phyloP scores from a whole-genome alignment of 2,113 vertebrate species.

The Galbula dea region DNA sequence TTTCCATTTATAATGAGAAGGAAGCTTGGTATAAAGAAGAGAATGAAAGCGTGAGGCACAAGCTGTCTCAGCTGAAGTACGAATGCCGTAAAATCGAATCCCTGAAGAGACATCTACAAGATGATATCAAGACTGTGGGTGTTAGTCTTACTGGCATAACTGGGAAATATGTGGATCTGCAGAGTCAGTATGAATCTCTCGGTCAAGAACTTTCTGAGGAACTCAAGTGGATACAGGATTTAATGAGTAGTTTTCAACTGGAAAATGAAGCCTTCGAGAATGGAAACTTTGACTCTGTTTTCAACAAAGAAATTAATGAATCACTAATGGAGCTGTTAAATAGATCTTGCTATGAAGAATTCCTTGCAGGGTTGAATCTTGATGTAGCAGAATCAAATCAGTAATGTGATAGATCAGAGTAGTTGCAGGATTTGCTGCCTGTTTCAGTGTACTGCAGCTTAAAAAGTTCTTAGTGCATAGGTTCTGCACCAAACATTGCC shows the following conservation, averaged over 20 bases:
- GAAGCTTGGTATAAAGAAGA: constrained; percentile 89
- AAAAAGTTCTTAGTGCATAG: background rate
- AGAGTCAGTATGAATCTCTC: constrained; percentile 77
- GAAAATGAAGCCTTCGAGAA: constrained; percentile 49
- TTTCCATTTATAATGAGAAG: constrained; percentile 85
- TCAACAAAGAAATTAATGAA: constrained; percentile 72
- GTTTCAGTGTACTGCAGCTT: background rate
- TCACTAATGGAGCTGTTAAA: constrained; percentile 77
- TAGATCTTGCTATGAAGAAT: constrained; percentile 69
- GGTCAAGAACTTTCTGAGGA: constrained; percentile 81
- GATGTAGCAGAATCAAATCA: constrained; percentile 57
- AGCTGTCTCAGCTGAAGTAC: constrained; percentile 82
- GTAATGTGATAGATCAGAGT: background rate
- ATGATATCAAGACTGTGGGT: constrained; percentile 74
- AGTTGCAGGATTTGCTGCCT: background rate
- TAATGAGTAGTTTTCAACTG: constrained; percentile 71
- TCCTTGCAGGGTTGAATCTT: constrained; percentile 72
- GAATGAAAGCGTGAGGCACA: constrained; percentile 74
- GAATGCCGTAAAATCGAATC: constrained; percentile 82
- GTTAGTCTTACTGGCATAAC: constrained; percentile 64
- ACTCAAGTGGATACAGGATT: constrained; percentile 82
- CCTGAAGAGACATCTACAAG: constrained; percentile 76
- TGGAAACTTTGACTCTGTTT: constrained; percentile 62
- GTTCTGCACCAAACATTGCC: background rate
- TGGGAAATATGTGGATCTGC: constrained; percentile 72